phyloP scores from a whole-genome alignment of 1,140 invertebrate genomes.

The Telenomus remus region DNA sequence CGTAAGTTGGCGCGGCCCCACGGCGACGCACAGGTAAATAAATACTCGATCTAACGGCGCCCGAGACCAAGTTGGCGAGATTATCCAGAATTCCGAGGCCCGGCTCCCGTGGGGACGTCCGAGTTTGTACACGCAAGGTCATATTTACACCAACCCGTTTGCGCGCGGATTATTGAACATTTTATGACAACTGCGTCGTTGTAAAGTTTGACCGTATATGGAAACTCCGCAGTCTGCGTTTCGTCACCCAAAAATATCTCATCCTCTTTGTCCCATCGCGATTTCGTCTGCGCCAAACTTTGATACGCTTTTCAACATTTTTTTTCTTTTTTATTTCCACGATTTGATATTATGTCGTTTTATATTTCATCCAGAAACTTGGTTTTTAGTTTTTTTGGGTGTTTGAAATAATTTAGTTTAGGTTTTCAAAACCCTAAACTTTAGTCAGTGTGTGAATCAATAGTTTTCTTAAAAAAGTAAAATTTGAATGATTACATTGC shows the following conservation, averaged over 20 bases:
- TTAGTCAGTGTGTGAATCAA: no score
- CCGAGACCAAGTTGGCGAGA: conserved; percentile 55
- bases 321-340: conserved; percentile 1
- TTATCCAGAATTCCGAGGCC: conserved; percentile 56
- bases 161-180: conserved; percentile 24
- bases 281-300: background rate
- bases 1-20: conserved; percentile 31
- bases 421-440: no score
- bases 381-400: no score
- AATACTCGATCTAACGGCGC: conserved; percentile 59
- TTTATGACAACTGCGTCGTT: conserved; percentile 23
- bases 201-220: conserved; percentile 24
- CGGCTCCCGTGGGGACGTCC: conserved; percentile 56
- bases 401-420: no score
- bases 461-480: no score
- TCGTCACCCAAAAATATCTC: background rate
- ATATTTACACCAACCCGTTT: conserved; percentile 59
- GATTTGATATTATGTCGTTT: background rate
- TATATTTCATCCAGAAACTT: background rate
- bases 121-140: conserved; percentile 61
- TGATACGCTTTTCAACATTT: background rate
- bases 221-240: background rate
- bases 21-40: conserved; percentile 51
- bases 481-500: no score
- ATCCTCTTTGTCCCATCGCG: background rate